A percentile compares a stretch with the other conserved stretches of the same genome.
Evolutionary conservation across 2,888 invertebrate species (phyloP).

Genomic region (Mongoloraphidia duomilia): DNA sequence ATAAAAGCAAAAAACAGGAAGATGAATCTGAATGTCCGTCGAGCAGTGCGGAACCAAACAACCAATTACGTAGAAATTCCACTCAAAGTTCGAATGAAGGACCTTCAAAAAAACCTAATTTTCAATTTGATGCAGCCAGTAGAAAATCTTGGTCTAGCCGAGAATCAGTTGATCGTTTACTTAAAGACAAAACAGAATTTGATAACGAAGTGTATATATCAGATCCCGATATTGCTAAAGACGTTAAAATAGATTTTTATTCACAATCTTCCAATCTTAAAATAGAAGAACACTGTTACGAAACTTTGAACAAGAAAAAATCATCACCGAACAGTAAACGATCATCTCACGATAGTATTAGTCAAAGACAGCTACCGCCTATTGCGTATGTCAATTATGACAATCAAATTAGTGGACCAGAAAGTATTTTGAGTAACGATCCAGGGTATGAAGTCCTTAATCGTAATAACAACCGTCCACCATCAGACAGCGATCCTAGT

Average conservation of each 20-base stretch:
- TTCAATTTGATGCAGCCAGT: slow-evolving; percentile 14
- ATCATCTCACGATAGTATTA: slow-evolving; percentile 3
- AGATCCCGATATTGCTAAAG: slow-evolving; percentile 6
- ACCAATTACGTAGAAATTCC: slow-evolving; percentile 14
- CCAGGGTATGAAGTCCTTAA: slow-evolving; percentile 60
- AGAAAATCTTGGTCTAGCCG: slow-evolving; percentile 26
- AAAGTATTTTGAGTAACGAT: slow-evolving; percentile 46
- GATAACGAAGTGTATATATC: slow-evolving; percentile 6
- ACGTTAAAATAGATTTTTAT: not conserved
- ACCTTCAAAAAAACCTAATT: slow-evolving; percentile 18
- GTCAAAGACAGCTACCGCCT: slow-evolving; percentile 17
- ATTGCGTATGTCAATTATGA: slow-evolving; percentile 21
- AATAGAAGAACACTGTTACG: slow-evolving; percentile 41
- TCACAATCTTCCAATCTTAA: not conserved
- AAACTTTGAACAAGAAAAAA: slow-evolving; percentile 37
- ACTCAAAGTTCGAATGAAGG: slow-evolving; percentile 21
- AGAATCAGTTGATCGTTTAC: slow-evolving; percentile 20
- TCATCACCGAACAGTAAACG: slow-evolving; percentile 3
- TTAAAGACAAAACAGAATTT: slow-evolving; percentile 5
- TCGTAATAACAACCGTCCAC: slow-evolving; percentile 23
- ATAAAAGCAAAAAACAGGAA: slow-evolving; percentile 38
- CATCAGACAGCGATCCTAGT: slow-evolving; percentile 53
- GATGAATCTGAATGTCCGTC: slow-evolving; percentile 25
- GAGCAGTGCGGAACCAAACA: slow-evolving; percentile 23
- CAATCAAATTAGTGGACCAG: slow-evolving; percentile 37